These are phyloP conservation scores for Chauna torquata DNA, from an alignment of 2,113 vertebrate species.

Conservation along the genomic window DNA sequence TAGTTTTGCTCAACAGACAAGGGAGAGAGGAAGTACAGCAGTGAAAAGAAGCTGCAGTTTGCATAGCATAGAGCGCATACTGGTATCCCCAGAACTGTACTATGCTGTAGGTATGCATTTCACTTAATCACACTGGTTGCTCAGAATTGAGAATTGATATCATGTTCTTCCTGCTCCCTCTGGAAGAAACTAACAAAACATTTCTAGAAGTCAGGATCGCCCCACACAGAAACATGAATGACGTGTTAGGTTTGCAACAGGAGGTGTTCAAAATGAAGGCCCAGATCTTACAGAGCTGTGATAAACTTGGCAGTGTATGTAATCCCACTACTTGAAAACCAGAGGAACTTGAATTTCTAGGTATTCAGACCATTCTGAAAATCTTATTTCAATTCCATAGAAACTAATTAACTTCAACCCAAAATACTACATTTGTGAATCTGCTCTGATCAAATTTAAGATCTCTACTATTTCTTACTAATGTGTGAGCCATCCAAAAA, in stretches of 20 bases:
- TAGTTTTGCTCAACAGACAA: background rate
- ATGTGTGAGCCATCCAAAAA: background rate
- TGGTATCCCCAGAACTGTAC: background rate
- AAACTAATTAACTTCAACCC: background rate
- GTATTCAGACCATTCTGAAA: background rate
- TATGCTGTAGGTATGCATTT: background rate
- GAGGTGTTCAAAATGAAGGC: background rate
- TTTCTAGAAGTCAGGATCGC: background rate
- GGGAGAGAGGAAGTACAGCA: background rate
- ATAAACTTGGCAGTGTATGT: background rate
- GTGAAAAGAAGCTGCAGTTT: background rate
- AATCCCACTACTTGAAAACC: background rate
- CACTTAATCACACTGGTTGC: background rate
- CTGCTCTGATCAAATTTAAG: background rate
- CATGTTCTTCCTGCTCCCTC: background rate
- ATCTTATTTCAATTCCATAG: background rate
- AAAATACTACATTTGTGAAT: background rate
- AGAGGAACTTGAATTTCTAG: background rate
- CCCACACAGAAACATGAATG: background rate
- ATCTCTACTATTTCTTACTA: background rate
- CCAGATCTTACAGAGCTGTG: background rate
- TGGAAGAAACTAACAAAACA: background rate
- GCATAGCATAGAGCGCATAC: background rate
- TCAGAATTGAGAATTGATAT: background rate
- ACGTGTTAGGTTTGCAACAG: background rate